Evolutionary conservation across 2,888 invertebrate genomes (phyloP).

Genomic region (Drosophila suboccidentalis): DNA sequence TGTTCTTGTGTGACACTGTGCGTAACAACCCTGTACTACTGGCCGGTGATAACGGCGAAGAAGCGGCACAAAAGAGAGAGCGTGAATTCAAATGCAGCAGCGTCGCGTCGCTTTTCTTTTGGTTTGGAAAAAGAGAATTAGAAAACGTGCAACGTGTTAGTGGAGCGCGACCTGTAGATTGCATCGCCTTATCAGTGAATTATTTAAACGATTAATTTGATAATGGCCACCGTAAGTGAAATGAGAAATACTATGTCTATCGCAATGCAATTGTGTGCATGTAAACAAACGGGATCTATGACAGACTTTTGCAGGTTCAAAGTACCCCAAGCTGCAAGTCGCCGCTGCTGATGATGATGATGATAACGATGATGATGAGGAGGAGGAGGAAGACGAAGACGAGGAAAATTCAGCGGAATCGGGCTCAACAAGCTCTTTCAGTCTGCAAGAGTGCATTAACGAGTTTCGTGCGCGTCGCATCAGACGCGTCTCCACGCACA

Average conservation of each 20-base stretch:
- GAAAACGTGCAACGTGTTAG: slow-evolving; percentile 76
- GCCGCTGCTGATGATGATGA: slow-evolving; percentile 14
- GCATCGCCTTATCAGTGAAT: slow-evolving; percentile 45
- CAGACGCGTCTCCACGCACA: slow-evolving; percentile 75
- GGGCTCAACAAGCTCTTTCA: slow-evolving; percentile 81
- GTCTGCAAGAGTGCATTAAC: slow-evolving; percentile 83
- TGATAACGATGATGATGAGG: slow-evolving; percentile 38
- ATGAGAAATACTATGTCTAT: not conserved
- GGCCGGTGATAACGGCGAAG: slow-evolving; percentile 69
- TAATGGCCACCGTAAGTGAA: slow-evolving; percentile 63
- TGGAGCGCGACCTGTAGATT: slow-evolving; percentile 31
- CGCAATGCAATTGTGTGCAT: slow-evolving; percentile 23
- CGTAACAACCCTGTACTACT: slow-evolving; percentile 44
- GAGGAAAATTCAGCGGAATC: slow-evolving; percentile 67
- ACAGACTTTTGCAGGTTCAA: slow-evolving; percentile 60
- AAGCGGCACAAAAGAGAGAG: slow-evolving; percentile 69
- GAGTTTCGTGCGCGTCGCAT: slow-evolving; percentile 83
- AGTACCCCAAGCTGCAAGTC: slow-evolving; percentile 38
- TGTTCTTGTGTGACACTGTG: slow-evolving; percentile 39
- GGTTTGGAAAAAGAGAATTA: slow-evolving; percentile 43
- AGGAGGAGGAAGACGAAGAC: slow-evolving; percentile 60
- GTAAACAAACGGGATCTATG: slow-evolving; percentile 43
- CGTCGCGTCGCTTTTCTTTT: slow-evolving; percentile 72
- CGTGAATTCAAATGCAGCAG: slow-evolving; percentile 64
- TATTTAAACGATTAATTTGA: slow-evolving; percentile 23